phyloP scores from a whole-genome alignment of 1,140 invertebrate genomes.

The Mercenaria mercenaria region DNA sequence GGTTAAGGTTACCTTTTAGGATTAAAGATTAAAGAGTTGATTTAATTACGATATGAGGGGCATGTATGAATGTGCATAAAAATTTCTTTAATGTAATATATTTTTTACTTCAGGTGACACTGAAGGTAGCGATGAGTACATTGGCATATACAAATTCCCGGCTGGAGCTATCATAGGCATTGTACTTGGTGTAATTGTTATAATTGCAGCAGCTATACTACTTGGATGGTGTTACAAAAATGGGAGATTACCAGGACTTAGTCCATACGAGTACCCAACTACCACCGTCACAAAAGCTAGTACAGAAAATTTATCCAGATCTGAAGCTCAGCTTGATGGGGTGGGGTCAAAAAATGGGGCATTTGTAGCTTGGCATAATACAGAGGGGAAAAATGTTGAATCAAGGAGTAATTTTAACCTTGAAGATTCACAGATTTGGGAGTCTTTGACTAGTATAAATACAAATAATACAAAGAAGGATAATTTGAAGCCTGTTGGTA shows the following conservation, averaged over 20 bases:
- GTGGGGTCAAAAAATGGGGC: constrained; percentile 35
- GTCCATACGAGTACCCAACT: constrained; percentile 36
- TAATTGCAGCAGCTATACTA: constrained; percentile 33
- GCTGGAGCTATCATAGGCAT: constrained; percentile 58
- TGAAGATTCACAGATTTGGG: constrained; percentile 52
- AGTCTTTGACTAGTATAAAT: constrained; percentile 53
- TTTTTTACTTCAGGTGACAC: constrained; percentile 36
- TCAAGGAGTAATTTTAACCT: constrained; percentile 57
- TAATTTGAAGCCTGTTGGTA: neutral
- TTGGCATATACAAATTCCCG: constrained; percentile 31
- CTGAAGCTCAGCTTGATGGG: neutral
- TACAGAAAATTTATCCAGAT: constrained; percentile 20
- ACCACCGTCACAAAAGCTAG: neutral
- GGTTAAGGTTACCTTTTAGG: too few relatives aligned
- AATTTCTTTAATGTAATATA: too few relatives aligned
- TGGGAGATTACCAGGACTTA: constrained; percentile 42
- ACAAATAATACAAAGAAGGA: constrained; percentile 7
- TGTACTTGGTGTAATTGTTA: constrained; percentile 38
- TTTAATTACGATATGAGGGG: too few relatives aligned
- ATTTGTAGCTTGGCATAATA: constrained; percentile 61
- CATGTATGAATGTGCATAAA: too few relatives aligned
- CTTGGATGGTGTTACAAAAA: constrained; percentile 64
- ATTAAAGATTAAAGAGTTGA: too few relatives aligned
- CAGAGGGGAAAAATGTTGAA: constrained; percentile 36
- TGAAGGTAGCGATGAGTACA: constrained; percentile 29